These are phyloP conservation scores for Tachina fera DNA, from an alignment of 2,888 invertebrate genomes.

Conservation along the genomic window DNA sequence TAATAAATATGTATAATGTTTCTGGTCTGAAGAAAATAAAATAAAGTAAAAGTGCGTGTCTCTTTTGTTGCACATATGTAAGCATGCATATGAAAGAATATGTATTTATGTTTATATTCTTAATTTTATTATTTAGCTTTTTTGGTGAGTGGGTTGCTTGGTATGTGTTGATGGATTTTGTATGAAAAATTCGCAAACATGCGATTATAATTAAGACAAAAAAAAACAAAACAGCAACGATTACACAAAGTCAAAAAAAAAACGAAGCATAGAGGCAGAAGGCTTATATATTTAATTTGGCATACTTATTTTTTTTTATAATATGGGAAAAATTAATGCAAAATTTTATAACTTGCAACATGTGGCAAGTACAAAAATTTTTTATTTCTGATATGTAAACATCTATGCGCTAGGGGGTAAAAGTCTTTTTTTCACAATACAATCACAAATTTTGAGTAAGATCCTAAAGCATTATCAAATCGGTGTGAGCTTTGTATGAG, in stretches of 20 bases:
- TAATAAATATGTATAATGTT: not conserved
- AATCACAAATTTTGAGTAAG: no score
- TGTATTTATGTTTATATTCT: not conserved
- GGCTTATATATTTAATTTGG: constrained; percentile 27
- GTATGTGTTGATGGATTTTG: constrained; percentile 69
- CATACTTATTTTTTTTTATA: constrained; percentile 43
- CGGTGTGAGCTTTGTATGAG: no score
- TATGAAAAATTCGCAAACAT: constrained; percentile 67
- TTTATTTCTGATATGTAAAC: not conserved
- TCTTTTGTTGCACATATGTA: constrained; percentile 48
- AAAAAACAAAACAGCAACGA: constrained; percentile 44
- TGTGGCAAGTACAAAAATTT: constrained; percentile 29
- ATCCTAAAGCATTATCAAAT: no score
- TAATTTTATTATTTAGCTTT: not conserved
- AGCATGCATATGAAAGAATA: constrained; percentile 12
- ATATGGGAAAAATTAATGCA: not conserved
- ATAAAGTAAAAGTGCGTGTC: constrained; percentile 57
- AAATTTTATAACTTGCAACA: constrained; percentile 41
- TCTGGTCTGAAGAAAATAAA: constrained; percentile 15
- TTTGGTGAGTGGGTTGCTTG: constrained; percentile 68
- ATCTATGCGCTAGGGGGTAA: no score
- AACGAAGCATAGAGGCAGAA: constrained; percentile 35
- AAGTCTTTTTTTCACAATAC: no score
- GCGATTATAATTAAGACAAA: constrained; percentile 70
- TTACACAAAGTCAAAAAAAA: constrained; percentile 9